phyloP scores from a whole-genome alignment of 2,888 invertebrate genomes.

The Cerastoderma edule region DNA sequence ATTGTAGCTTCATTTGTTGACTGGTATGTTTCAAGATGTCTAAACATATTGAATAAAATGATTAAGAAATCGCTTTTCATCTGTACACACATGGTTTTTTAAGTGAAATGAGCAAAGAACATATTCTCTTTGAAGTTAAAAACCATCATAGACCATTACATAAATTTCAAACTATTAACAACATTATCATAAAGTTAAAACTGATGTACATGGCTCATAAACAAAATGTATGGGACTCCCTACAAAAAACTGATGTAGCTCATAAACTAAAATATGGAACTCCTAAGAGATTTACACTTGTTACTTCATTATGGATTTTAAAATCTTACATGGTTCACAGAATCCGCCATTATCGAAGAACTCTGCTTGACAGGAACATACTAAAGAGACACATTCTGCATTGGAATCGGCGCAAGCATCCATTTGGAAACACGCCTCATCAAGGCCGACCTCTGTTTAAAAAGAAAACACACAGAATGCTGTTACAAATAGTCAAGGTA shows the following conservation, averaged over 20 bases:
- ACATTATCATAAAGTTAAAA: not conserved
- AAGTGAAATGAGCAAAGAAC: no score
- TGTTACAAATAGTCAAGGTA: not conserved
- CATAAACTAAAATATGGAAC: not conserved
- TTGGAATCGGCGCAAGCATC: constrained; percentile 7
- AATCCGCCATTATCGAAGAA: not conserved
- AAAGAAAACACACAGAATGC: no score
- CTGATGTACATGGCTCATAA: not conserved
- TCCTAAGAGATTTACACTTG: not conserved
- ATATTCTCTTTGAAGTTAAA: no score
- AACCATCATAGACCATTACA: not conserved
- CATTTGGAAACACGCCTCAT: not conserved
- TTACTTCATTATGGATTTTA: not conserved
- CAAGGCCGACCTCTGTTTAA: constrained; percentile 1
- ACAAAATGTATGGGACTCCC: not conserved
- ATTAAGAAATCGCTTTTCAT: no score
- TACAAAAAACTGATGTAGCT: not conserved
- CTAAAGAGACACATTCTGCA: constrained; percentile 4
- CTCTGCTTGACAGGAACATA: not conserved
- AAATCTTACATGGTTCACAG: constrained; percentile 1
- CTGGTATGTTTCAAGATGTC: no score
- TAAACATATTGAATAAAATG: no score
- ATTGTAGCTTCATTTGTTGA: no score
- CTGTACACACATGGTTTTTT: no score
- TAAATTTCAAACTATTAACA: not conserved